Evolutionary conservation across 2,888 invertebrate species (phyloP).

Genomic region (Protophormia terraenovae): DNA sequence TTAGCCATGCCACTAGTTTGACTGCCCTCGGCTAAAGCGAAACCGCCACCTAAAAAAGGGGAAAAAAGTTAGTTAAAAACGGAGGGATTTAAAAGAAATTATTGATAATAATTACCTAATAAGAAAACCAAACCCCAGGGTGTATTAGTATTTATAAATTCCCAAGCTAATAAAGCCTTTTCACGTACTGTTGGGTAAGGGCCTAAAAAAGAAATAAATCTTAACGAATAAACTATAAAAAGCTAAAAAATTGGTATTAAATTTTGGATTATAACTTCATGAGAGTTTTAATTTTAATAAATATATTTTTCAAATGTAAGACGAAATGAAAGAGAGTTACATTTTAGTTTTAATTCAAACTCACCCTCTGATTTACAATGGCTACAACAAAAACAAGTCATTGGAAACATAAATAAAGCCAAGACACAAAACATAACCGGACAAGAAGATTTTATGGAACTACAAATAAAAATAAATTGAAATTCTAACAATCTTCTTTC

Average conservation of each 20-base stretch:
- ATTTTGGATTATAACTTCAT: no score
- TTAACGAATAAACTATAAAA: no score
- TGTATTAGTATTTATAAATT: constrained; percentile 88
- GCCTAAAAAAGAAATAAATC: constrained; percentile 51
- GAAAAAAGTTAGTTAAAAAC: no score
- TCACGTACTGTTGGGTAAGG: constrained; percentile 62
- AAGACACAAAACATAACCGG: constrained; percentile 89
- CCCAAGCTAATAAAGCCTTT: constrained; percentile 88
- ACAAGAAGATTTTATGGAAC: constrained; percentile 81
- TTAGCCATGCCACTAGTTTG: constrained; percentile 88
- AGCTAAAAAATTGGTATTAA: no score
- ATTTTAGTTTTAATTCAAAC: neutral
- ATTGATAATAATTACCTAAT: constrained; percentile 83
- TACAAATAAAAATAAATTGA: constrained; percentile 50
- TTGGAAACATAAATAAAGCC: constrained; percentile 90
- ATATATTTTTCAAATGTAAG: no score
- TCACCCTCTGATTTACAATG: constrained; percentile 82
- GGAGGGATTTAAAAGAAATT: neutral
- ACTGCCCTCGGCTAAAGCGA: constrained; percentile 92
- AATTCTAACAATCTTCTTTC: neutral
- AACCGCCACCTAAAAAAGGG: constrained; percentile 87
- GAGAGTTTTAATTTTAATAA: no score
- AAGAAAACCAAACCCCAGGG: constrained; percentile 94
- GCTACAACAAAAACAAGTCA: constrained; percentile 87
- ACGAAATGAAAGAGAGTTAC: no score